Conservation (phyloP, 2,113 vertebrate species). For the Pristiophorus japonicus region DNA sequence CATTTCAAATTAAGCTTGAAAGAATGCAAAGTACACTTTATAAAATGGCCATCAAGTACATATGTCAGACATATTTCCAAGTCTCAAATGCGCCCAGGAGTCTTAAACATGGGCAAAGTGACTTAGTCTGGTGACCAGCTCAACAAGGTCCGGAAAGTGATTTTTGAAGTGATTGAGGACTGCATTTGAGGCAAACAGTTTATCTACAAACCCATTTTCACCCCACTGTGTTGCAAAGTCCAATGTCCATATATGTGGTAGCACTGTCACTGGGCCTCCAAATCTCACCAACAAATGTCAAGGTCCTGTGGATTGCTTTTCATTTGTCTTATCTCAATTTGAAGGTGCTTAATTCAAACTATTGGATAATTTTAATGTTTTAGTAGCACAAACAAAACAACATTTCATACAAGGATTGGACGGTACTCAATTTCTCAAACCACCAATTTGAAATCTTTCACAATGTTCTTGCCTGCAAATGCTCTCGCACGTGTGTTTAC, state of each 20-base stretch:
- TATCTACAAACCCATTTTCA: background rate
- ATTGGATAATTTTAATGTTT: background rate
- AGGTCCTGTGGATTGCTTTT: background rate
- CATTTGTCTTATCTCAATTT: background rate
- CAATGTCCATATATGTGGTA: background rate
- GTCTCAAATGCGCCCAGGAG: background rate
- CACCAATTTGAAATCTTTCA: background rate
- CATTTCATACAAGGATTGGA: background rate
- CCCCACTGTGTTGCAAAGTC: background rate
- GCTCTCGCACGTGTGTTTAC: background rate
- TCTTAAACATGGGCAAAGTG: background rate
- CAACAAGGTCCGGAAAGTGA: background rate
- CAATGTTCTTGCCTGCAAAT: background rate
- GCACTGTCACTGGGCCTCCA: background rate
- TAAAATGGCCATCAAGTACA: background rate
- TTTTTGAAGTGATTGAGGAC: background rate
- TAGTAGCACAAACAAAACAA: too few species aligned
- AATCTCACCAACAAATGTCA: background rate
- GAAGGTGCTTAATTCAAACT: background rate
- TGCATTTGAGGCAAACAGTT: background rate
- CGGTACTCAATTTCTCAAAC: background rate
- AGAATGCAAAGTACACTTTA: background rate
- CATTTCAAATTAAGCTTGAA: too few species aligned
- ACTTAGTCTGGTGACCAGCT: background rate
- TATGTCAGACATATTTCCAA: background rate